Base-by-base conservation (phyloP, 1,140 invertebrate species). In the Geopemphigus sp. region DNA sequence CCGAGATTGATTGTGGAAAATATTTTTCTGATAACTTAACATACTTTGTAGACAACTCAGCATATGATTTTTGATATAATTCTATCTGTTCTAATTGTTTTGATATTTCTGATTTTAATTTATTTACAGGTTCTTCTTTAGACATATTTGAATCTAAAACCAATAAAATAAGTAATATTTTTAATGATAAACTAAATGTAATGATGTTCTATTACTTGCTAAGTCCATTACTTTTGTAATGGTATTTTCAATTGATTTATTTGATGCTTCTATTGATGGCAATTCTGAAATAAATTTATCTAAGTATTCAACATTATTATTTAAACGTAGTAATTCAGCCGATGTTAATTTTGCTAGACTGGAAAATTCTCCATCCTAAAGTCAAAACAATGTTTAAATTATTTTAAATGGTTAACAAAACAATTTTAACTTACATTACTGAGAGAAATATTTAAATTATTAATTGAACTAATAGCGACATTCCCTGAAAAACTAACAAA, bases 191-290 rank as follows among this genome's bases (percentile, higher is more conserved):
- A 39, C 12, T 19, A 26, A 29, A 4, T 17, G 5, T 24, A n/a
- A 11, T 54, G 12, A 8, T 63, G 47, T 61, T 72, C 73, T 80
- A 83, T 84, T 86, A 91, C 90, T 88, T 47, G 92, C 92, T 84
- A 92, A 88, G 83, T 89, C 88, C 85, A 93, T 91, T 73, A 92
- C 91, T 84, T 88, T 88, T 83, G 87, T 86, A 85, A 93, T 92
- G 76, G 92, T 85, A 81, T 91, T 89, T 83, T 93, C 91, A 1
- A 93, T 88, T 63, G 89, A 88, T 80, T 88, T 84, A 82, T 92
- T 90, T 61, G 92, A 85, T 83, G 92, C 89, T 82, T 89, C 87
- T 22, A 92, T 84, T 82, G 89, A 87, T 15, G 90, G 89, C 50
- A 82, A 56, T 39, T 76, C 73, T 45, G 92, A 89, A 57, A 94